Conservation (phyloP, 2,113 vertebrate genomes). For the Halichoerus grypus region DNA sequence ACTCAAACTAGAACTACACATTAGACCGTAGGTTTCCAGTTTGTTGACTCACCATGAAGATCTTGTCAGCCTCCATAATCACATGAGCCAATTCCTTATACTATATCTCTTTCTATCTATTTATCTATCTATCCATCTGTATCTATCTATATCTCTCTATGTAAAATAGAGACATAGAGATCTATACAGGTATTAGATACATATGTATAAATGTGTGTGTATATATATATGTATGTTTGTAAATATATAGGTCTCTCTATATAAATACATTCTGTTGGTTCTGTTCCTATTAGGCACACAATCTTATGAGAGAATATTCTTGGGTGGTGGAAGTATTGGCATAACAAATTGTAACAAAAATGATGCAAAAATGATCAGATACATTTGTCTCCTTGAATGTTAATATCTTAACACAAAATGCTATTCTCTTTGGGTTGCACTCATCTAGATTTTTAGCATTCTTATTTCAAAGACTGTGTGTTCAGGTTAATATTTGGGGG, state of each 20-base stretch:
- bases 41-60: not conserved
- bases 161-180: not conserved
- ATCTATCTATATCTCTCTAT: not conserved
- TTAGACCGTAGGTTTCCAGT: rapidly evolving
- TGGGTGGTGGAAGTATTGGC: not conserved
- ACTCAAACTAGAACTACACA: not conserved
- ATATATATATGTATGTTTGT: not conserved
- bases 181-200: not conserved
- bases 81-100: not conserved
- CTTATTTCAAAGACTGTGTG: not conserved
- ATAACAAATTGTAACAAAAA: not conserved
- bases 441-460: not conserved
- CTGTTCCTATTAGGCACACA: not conserved
- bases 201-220: not conserved
- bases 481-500: not conserved
- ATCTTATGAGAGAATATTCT: not conserved
- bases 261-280: too few relatives aligned
- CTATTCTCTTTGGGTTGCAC: not conserved
- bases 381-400: rapidly evolving
- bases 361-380: not conserved
- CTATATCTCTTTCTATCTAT: not conserved
- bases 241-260: not conserved
- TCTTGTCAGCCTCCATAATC: not conserved
- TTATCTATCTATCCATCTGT: not conserved
- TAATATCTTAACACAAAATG: not conserved